Conservation (phyloP, 2,888 invertebrate species). For the Himalopsyche tibetana region DNA sequence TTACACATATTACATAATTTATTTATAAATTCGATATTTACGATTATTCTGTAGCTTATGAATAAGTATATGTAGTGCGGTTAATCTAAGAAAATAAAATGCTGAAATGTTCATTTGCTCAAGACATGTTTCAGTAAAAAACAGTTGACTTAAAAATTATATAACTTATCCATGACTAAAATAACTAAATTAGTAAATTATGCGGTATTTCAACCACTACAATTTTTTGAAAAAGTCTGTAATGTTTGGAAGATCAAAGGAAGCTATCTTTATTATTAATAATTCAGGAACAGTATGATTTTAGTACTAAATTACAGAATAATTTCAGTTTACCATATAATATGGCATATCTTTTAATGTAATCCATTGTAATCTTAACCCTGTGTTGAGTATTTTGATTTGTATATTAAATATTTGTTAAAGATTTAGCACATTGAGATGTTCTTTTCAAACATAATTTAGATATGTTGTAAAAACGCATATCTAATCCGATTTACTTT, state of each 20-base stretch:
- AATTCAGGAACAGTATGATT: background rate
- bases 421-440: constrained; percentile 13
- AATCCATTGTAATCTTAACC: background rate
- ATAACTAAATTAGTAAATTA: too few species aligned
- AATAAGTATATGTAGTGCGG: background rate
- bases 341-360: background rate
- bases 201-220: too few species aligned
- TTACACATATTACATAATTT: background rate
- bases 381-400: constrained; percentile 5
- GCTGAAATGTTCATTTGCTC: too few species aligned
- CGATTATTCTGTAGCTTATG: background rate
- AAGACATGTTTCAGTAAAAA: too few species aligned
- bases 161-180: too few species aligned
- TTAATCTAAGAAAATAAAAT: too few species aligned
- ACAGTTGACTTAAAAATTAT: too few species aligned
- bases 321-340: background rate
- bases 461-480: too few species aligned
- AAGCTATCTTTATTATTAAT: background rate
- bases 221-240: background rate
- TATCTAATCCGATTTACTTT: too few species aligned
- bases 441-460: background rate
- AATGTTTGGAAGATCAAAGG: constrained; percentile 14
- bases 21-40: background rate
- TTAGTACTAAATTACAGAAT: background rate
- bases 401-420: background rate